phyloP scores from a whole-genome alignment of 2,113 vertebrate genomes.

The Neogale vison region DNA sequence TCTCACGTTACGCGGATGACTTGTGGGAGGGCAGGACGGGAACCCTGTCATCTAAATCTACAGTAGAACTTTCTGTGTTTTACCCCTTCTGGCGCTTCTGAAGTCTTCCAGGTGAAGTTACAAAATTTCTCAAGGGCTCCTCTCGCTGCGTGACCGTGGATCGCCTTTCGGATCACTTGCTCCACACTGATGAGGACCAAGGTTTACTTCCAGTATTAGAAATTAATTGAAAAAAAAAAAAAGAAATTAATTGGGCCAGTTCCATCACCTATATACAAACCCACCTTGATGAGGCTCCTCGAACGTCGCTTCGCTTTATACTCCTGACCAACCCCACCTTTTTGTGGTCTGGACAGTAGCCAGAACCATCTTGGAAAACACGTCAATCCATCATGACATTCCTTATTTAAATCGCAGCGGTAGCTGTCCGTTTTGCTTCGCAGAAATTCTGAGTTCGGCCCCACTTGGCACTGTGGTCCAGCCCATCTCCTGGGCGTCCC shows the following conservation, averaged over 20 bases:
- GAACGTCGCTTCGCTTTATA: neutral
- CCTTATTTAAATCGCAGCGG: neutral
- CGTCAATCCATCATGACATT: neutral
- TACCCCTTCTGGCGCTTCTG: neutral
- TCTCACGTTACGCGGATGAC: neutral
- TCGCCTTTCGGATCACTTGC: neutral
- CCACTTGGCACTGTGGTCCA: neutral
- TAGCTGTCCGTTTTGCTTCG: neutral
- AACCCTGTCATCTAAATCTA: neutral
- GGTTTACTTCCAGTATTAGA: neutral
- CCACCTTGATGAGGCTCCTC: neutral
- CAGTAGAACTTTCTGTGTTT: neutral
- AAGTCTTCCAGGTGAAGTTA: neutral
- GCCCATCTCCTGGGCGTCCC: neutral
- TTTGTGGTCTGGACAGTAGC: neutral
- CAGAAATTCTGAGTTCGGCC: neutral
- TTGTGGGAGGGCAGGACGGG: fast-evolving
- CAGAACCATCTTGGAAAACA: neutral
- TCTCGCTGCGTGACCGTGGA: neutral
- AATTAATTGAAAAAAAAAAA: neutral
- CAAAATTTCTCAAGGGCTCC: neutral
- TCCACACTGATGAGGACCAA: neutral
- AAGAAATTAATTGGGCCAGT: neutral
- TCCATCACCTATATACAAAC: neutral
- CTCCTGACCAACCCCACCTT: neutral